phyloP scores from a whole-genome alignment of 2,888 invertebrate genomes.

The Leucozona laternaria region DNA sequence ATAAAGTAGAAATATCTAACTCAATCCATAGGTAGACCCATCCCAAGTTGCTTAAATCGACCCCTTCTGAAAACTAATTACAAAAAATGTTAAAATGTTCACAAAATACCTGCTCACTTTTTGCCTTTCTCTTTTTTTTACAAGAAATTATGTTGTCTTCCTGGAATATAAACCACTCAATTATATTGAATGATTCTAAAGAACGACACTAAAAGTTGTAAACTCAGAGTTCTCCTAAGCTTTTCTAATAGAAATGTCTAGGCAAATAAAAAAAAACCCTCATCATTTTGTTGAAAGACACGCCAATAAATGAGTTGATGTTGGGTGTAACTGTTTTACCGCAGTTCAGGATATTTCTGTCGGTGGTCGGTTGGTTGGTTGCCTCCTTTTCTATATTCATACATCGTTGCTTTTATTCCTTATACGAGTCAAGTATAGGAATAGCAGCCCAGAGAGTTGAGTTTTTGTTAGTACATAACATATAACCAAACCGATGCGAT shows the following conservation, averaged over 20 bases:
- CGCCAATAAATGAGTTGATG: constrained; percentile 61
- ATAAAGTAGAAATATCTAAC: too few species aligned
- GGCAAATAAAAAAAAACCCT: constrained; percentile 38
- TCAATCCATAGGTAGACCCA: too few species aligned
- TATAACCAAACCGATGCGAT: background rate
- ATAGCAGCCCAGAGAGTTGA: background rate
- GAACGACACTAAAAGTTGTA: constrained; percentile 28
- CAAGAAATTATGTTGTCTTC: background rate
- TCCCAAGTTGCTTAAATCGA: too few species aligned
- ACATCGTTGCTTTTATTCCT: constrained; percentile 44
- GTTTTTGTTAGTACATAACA: background rate
- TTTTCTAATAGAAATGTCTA: constrained; percentile 58
- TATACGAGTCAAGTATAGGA: background rate
- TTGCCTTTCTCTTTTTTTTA: background rate
- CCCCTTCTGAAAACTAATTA: too few species aligned
- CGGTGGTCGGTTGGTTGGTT: constrained; percentile 26
- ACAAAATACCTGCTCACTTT: background rate
- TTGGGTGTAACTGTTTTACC: constrained; percentile 36
- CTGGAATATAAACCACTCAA: constrained; percentile 62
- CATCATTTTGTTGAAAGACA: constrained; percentile 49
- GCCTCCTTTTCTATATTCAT: constrained; percentile 48
- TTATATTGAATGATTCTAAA: constrained; percentile 66
- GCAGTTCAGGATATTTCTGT: constrained; percentile 8
- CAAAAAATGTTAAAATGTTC: background rate
- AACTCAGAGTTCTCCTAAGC: constrained; percentile 50